A percentile compares a stretch with the other conserved stretches of the same genome.
Evolutionary conservation across 2,797 vertebrate genomes (phyloP).

Genomic region (Orientallactaga sibirica): DNA sequence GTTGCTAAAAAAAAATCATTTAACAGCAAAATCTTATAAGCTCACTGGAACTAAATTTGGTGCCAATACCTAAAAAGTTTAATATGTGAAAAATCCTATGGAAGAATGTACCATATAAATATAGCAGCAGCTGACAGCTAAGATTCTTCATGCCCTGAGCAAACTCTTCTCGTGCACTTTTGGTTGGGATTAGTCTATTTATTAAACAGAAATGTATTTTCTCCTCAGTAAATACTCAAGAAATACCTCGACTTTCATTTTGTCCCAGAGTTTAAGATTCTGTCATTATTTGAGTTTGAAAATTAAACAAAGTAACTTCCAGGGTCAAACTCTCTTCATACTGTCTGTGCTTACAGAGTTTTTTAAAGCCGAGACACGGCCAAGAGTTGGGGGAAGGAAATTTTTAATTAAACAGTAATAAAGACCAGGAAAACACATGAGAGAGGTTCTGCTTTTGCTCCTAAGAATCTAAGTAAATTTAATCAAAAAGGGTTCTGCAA

Average conservation of each 20-base stretch:
- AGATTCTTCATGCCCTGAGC: background rate
- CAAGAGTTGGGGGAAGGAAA: constrained; percentile 8
- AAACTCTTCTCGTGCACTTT: constrained; percentile 28
- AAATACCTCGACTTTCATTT: background rate
- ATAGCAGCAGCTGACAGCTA: constrained; percentile 46
- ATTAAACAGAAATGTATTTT: constrained; percentile 45
- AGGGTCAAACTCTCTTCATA: constrained; percentile 30
- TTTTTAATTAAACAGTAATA: constrained; percentile 70
- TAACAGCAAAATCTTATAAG: constrained; percentile 78
- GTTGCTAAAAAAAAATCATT: constrained; percentile 59
- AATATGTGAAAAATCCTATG: constrained; percentile 57
- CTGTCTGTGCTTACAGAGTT: constrained; percentile 56
- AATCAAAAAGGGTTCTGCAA: background rate
- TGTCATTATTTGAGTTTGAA: constrained; percentile 51
- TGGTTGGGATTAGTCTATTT: background rate
- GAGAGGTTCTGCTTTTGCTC: background rate
- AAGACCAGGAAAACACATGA: background rate
- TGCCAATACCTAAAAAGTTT: constrained; percentile 71
- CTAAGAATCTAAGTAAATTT: constrained; percentile 10
- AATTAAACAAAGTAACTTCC: constrained; percentile 60
- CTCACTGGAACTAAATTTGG: constrained; percentile 81
- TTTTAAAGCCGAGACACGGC: background rate
- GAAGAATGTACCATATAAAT: constrained; percentile 50
- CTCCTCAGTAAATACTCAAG: constrained; percentile 21
- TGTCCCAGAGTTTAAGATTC: constrained; percentile 16